These are phyloP conservation scores for Allacma fusca DNA, from an alignment of 2,888 invertebrate species.

Conservation along the genomic window DNA sequence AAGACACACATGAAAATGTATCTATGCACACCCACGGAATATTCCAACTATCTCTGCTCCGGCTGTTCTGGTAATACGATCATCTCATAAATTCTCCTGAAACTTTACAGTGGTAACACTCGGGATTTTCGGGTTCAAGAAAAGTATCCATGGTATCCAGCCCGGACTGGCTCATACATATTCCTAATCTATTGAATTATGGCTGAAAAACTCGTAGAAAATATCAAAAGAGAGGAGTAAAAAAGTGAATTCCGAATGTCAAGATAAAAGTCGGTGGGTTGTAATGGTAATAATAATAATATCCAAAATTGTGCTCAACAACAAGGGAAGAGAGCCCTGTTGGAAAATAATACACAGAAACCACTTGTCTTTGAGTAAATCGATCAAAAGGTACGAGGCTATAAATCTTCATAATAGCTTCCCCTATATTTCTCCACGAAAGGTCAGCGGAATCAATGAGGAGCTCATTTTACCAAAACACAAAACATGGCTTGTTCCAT, in stretches of 20 bases:
- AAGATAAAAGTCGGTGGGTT: conserved; percentile 12
- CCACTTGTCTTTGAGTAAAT: conserved; percentile 45
- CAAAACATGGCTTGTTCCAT: conserved; percentile 17
- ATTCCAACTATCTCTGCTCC: neutral
- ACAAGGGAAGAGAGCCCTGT: neutral
- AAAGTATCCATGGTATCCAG: neutral
- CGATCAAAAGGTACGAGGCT: conserved; percentile 45
- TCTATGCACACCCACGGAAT: neutral
- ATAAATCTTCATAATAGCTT: conserved; percentile 46
- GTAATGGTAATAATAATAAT: conserved; percentile 21
- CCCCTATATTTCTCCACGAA: conserved; percentile 41
- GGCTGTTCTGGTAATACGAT: conserved; percentile 25
- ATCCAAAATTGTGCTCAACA: conserved; percentile 18
- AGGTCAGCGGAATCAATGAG: conserved; percentile 39
- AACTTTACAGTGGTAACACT: conserved; percentile 3
- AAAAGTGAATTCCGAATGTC: conserved; percentile 10
- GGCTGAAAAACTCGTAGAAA: neutral
- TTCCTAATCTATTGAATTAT: neutral
- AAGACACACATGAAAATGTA: too few species aligned
- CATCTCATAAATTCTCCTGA: conserved; percentile 31
- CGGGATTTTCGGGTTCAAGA: neutral
- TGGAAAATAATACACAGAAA: conserved; percentile 33
- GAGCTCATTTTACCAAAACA: conserved; percentile 10
- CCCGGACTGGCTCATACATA: neutral
- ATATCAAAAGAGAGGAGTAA: neutral